phyloP scores from a whole-genome alignment of 1,140 invertebrate species.

The Drosophila burlai region DNA sequence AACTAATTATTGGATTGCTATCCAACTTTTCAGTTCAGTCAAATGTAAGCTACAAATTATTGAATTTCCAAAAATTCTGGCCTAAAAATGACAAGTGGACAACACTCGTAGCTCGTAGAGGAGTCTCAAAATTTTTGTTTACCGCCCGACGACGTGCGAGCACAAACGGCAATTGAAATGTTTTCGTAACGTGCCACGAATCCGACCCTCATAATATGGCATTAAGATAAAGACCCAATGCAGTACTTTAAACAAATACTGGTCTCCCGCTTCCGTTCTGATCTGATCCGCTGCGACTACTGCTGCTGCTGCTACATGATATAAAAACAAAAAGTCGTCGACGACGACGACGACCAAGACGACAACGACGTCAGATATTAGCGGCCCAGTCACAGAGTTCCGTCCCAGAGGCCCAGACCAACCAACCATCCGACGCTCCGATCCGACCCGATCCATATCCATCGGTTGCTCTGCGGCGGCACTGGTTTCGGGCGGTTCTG shows the following conservation, averaged over 20 bases:
- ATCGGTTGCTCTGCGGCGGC: conserved; percentile 3
- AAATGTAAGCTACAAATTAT: background rate
- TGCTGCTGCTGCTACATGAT: conserved; percentile 12
- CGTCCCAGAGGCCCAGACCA: conserved; percentile 30
- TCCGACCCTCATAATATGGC: conserved; percentile 25
- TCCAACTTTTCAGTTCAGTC: background rate
- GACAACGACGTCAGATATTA: conserved; percentile 30
- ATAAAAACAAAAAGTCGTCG: conserved; percentile 21
- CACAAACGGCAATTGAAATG: conserved; percentile 17
- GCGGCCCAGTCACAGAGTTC: conserved; percentile 26
- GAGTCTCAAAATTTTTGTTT: conserved; percentile 32
- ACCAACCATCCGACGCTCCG: conserved; percentile 8
- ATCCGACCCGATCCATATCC: conserved; percentile 22
- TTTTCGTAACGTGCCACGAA: conserved; percentile 48
- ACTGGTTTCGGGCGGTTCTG: conserved; percentile 39
- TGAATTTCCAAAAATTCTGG: conserved; percentile 2
- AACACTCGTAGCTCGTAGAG: conserved; percentile 5
- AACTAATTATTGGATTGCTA: background rate
- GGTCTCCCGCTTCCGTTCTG: conserved; percentile 3
- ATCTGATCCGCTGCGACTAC: conserved; percentile 1
- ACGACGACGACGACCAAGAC: conserved; percentile 1
- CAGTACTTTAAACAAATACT: conserved; percentile 60
- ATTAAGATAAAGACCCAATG: conserved; percentile 53
- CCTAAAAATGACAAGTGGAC: conserved; percentile 1
- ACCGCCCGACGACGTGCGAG: conserved; percentile 37